Percentiles rank a stretch among this genome's conserved stretches.
Conservation (phyloP, 2,113 vertebrate species). For the Pterocles gutturalis region DNA sequence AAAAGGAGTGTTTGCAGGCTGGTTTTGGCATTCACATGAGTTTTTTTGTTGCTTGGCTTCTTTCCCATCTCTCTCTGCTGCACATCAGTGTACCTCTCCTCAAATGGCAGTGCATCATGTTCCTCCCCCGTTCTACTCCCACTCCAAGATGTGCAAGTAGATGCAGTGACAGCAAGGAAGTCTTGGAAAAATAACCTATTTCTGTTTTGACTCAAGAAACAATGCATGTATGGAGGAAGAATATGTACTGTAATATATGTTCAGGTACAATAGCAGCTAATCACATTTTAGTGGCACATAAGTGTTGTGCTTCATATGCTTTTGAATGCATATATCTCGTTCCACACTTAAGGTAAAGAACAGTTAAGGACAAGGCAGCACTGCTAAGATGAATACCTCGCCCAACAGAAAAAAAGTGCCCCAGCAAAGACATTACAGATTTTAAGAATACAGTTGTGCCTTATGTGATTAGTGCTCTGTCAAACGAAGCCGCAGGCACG, state of each 20-base stretch:
- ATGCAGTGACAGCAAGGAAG: background rate
- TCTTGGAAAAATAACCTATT: background rate
- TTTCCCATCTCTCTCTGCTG: background rate
- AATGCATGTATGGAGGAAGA: background rate
- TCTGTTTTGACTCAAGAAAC: background rate
- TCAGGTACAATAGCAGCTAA: background rate
- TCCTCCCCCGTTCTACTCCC: background rate
- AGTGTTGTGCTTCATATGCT: background rate
- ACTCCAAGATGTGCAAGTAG: background rate
- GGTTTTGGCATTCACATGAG: background rate
- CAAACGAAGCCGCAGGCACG: fast-evolving
- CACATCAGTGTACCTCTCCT: background rate
- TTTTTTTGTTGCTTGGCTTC: background rate
- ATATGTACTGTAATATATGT: background rate
- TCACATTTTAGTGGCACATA: no score
- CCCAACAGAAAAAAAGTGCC: background rate
- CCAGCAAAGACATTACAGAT: fast-evolving
- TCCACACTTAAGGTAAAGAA: background rate
- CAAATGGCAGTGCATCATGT: background rate
- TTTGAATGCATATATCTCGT: background rate
- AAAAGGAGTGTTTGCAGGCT: background rate
- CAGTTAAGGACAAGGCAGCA: background rate
- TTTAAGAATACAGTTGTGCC: background rate
- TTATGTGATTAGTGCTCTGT: background rate
- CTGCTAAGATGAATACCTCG: fast-evolving